Percentiles rank a stretch among this genome's conserved stretches.
phyloP scores from a whole-genome alignment of 1,140 invertebrate species.

The Agraylea sexmaculata region DNA sequence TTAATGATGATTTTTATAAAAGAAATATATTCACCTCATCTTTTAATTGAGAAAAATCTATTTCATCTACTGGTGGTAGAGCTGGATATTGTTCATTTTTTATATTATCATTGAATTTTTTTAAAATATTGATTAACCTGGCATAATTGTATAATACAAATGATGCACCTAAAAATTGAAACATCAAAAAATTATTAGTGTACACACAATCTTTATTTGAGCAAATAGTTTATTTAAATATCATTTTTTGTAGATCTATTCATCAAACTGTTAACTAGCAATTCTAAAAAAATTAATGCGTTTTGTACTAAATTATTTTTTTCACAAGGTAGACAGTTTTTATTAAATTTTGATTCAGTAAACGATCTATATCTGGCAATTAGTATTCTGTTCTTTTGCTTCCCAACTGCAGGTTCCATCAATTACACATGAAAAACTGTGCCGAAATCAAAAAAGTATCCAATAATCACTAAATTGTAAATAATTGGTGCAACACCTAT shows the following conservation, averaged over 20 bases:
- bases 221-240: slow-evolving; percentile 23
- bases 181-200: slow-evolving; percentile 1
- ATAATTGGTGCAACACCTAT: too few relatives aligned
- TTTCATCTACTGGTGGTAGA: slow-evolving; percentile 39
- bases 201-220: too few relatives aligned
- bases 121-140: slow-evolving; percentile 48
- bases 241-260: slow-evolving; percentile 19
- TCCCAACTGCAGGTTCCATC: too few relatives aligned
- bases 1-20: slow-evolving; percentile 6
- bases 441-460: too few relatives aligned
- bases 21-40: slow-evolving; percentile 42
- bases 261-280: background rate
- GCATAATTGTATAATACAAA: slow-evolving; percentile 65
- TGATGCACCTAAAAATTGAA: slow-evolving; percentile 41
- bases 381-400: too few relatives aligned
- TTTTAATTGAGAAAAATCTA: slow-evolving; percentile 47
- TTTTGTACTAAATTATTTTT: background rate
- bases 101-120: slow-evolving; percentile 44
- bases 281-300: background rate
- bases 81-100: slow-evolving; percentile 38
- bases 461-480: too few relatives aligned
- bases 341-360: background rate
- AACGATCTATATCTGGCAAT: too few relatives aligned
- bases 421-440: too few relatives aligned
- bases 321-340: background rate